Percentiles rank a stretch among this genome's conserved stretches.
These are phyloP conservation scores for Tineola bisselliella DNA, from an alignment of 2,888 invertebrate species.

Conservation along the genomic window DNA sequence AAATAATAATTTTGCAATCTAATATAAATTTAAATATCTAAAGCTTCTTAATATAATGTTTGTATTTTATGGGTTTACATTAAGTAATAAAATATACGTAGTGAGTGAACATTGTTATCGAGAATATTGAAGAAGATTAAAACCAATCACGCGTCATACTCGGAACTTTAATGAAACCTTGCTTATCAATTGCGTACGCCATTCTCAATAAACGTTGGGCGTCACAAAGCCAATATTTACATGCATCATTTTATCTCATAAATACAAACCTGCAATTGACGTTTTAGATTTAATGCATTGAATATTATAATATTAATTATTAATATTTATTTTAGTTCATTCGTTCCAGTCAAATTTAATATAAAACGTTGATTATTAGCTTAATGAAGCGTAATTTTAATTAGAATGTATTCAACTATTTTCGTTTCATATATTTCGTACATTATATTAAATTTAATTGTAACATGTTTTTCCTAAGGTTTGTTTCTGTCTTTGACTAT, in stretches of 20 bases:
- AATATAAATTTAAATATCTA: too few species aligned
- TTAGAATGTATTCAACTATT: too few species aligned
- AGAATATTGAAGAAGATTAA: conserved; percentile 9
- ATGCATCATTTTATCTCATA: neutral
- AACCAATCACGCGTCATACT: neutral
- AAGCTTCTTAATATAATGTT: too few species aligned
- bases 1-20: neutral
- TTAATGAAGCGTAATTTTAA: too few species aligned
- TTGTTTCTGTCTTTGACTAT: too few species aligned
- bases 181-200: conserved; percentile 20
- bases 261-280: neutral
- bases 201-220: conserved; percentile 18
- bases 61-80: too few species aligned
- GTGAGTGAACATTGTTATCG: neutral
- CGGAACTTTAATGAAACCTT: conserved; percentile 16
- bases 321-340: neutral
- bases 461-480: too few species aligned
- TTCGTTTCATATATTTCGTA: too few species aligned
- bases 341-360: neutral
- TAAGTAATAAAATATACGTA: too few species aligned
- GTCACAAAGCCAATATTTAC: neutral
- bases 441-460: too few species aligned
- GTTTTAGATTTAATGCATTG: neutral
- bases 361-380: too few species aligned
- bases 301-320: neutral